phyloP scores from a whole-genome alignment of 92 coral and sea anemone species.

The Meandrina meandrites region DNA sequence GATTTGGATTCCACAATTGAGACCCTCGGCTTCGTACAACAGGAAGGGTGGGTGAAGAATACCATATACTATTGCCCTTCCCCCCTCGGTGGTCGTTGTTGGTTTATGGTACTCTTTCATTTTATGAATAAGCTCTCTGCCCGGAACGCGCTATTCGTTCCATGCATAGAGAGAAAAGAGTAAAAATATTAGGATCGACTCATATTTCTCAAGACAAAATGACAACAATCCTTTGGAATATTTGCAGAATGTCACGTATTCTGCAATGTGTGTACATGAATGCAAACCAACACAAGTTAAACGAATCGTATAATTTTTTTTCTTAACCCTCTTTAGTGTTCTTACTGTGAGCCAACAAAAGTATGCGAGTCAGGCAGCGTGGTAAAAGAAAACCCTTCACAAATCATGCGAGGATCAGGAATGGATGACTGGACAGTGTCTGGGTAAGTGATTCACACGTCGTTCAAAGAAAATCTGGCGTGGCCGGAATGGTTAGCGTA shows the following conservation, averaged over 20 bases:
- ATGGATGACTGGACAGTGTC: slow-evolving; percentile 66
- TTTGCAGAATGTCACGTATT: neutral
- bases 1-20: too few relatives aligned
- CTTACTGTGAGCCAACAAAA: slow-evolving; percentile 72
- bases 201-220: neutral
- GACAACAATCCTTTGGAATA: neutral
- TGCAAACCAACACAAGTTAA: neutral
- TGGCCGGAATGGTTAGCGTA: neutral
- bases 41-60: too few relatives aligned
- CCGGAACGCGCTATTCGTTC: neutral
- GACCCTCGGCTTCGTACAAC: too few relatives aligned
- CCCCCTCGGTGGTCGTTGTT: too few relatives aligned
- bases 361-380: slow-evolving; percentile 41
- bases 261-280: neutral
- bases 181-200: neutral
- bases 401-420: slow-evolving; percentile 69
- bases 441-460: neutral
- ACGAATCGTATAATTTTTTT: too few relatives aligned
- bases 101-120: too few relatives aligned
- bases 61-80: too few relatives aligned
- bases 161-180: neutral
- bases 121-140: too few relatives aligned
- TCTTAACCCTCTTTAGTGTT: neutral
- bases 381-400: slow-evolving; percentile 32
- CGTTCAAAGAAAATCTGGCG: neutral